These are phyloP conservation scores for Cassiopea xamachana DNA, from an alignment of 30 jellyfish, hydroid and myxozoan species.

Conservation along the genomic window DNA sequence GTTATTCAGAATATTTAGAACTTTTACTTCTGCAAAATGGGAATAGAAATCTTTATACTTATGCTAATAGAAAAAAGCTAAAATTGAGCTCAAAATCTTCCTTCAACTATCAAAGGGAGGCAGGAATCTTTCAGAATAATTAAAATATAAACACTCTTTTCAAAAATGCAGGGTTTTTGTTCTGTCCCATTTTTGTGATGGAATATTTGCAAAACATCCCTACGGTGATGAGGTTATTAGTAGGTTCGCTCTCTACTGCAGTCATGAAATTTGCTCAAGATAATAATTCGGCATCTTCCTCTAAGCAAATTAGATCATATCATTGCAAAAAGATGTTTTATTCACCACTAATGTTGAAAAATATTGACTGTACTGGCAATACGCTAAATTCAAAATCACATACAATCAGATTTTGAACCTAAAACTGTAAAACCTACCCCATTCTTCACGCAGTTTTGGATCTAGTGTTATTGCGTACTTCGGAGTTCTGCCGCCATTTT, in stretches of 20 bases:
- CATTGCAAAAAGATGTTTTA: too few relatives aligned
- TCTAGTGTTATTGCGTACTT: conserved; percentile 19
- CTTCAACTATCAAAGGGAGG: too few relatives aligned
- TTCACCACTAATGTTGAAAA: background rate
- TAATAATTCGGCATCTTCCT: background rate
- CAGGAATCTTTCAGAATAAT: too few relatives aligned
- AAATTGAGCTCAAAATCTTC: background rate
- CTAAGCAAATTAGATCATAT: too few relatives aligned
- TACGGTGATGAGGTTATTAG: background rate
- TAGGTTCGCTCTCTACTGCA: background rate
- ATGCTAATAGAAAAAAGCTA: background rate
- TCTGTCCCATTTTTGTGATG: too few relatives aligned
- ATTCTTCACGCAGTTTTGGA: conserved; percentile 34
- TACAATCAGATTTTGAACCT: background rate
- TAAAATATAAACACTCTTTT: too few relatives aligned
- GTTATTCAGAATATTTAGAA: conserved; percentile 1
- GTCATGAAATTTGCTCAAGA: background rate
- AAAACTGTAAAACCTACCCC: conserved; percentile 12
- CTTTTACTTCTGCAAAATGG: conserved; percentile 5
- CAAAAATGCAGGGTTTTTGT: too few relatives aligned
- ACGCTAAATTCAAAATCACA: too few relatives aligned
- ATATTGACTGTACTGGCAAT: background rate
- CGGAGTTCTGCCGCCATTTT: conserved; percentile 28
- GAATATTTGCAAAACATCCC: background rate
- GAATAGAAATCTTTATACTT: background rate